Percentiles rank a stretch among this genome's conserved stretches.
Evolutionary conservation across 2,113 vertebrate genomes (phyloP).

Genomic region (Limnothrissa miodon): DNA sequence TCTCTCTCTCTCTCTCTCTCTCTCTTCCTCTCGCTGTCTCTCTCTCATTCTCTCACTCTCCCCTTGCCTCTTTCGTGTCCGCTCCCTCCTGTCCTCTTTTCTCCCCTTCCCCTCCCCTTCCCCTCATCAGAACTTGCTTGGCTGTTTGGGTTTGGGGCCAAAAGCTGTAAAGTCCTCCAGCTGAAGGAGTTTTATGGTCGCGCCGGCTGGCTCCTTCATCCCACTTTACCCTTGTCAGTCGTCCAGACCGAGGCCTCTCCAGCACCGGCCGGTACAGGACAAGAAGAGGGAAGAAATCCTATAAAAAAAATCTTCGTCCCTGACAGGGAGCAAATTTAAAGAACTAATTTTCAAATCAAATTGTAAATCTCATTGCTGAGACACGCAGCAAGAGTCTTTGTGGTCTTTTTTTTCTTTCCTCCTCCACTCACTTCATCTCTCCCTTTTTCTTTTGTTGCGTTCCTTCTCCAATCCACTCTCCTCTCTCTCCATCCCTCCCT

Average conservation of each 20-base stretch:
- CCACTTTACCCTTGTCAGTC: conserved; percentile 63
- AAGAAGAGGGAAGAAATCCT: conserved; percentile 50
- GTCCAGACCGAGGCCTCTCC: conserved; percentile 21
- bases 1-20: background rate
- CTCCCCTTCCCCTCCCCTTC: conserved; percentile 26
- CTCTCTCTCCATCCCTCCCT: background rate
- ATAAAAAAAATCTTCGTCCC: conserved; percentile 59
- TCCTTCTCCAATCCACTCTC: too few relatives aligned
- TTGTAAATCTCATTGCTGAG: conserved; percentile 62
- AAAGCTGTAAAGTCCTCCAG: conserved; percentile 61
- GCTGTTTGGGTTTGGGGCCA: conserved; percentile 55
- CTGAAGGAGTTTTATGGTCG: conserved; percentile 66
- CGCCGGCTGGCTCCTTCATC: conserved; percentile 59
- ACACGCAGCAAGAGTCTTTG: conserved; percentile 23
- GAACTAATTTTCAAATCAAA: conserved; percentile 68
- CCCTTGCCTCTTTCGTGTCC: background rate
- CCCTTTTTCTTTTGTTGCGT: background rate
- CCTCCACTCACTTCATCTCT: background rate
- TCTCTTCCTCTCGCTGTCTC: background rate
- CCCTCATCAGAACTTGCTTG: conserved; percentile 23
- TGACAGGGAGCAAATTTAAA: conserved; percentile 63
- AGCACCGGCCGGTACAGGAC: background rate
- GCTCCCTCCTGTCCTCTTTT: background rate
- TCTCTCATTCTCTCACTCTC: background rate
- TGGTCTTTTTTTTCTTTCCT: background rate